phyloP scores from a whole-genome alignment of 2,888 invertebrate species.

The Pharmacophagus antenor region DNA sequence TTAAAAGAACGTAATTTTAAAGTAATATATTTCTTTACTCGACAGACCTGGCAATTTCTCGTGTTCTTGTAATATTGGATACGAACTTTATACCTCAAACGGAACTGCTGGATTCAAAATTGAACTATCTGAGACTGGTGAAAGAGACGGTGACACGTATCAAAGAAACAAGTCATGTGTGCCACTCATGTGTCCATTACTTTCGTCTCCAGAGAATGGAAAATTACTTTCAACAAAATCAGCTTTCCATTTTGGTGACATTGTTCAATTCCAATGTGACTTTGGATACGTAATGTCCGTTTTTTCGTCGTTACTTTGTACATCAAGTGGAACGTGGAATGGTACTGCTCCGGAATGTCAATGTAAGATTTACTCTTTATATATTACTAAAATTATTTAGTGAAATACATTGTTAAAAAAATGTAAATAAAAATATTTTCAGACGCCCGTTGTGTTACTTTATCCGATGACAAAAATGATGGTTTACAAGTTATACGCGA shows the following conservation, averaged over 20 bases:
- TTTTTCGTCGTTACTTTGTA: constrained; percentile 91
- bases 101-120: constrained; percentile 94
- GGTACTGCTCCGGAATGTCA: constrained; percentile 95
- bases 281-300: constrained; percentile 97
- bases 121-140: constrained; percentile 91
- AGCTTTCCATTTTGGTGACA: constrained; percentile 93
- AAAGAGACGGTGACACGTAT: constrained; percentile 92
- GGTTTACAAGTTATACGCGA: constrained; percentile 89
- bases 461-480: constrained; percentile 93
- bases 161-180: constrained; percentile 97
- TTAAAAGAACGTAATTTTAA: neutral
- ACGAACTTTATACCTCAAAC: constrained; percentile 91
- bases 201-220: constrained; percentile 91
- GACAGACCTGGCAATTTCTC: constrained; percentile 90
- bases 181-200: constrained; percentile 91
- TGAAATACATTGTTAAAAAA: neutral
- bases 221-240: constrained; percentile 89
- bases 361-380: constrained; percentile 83
- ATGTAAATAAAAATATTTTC: constrained; percentile 45
- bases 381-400: neutral
- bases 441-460: constrained; percentile 94
- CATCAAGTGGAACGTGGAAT: constrained; percentile 95
- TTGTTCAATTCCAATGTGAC: constrained; percentile 94
- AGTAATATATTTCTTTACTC: constrained; percentile 24
- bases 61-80: constrained; percentile 95